Evolutionary conservation across 2,113 vertebrate species (phyloP).

Genomic region (Melanocharis versteri): DNA sequence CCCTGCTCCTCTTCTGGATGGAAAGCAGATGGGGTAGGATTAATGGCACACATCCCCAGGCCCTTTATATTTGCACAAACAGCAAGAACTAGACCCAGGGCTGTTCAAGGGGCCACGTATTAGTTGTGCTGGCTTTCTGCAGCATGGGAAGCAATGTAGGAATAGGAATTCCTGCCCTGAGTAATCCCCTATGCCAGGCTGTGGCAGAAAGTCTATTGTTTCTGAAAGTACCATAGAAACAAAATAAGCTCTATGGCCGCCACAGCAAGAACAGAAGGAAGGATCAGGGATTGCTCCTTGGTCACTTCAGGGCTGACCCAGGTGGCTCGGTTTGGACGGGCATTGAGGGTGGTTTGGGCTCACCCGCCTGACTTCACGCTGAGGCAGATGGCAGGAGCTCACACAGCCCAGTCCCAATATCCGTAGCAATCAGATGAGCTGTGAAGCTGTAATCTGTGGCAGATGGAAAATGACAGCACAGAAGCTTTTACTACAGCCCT

Average conservation of each 20-base stretch:
- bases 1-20: neutral
- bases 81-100: neutral
- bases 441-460: constrained; percentile 9
- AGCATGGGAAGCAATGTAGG: neutral
- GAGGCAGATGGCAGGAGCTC: constrained; percentile 41
- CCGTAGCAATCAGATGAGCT: constrained; percentile 8
- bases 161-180: neutral
- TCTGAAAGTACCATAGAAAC: neutral
- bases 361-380: neutral
- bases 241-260: neutral
- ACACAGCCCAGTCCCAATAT: neutral
- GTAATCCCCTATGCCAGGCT: neutral
- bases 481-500: neutral
- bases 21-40: neutral
- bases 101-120: fast-evolving
- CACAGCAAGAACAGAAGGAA: neutral
- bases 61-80: neutral
- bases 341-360: neutral
- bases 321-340: neutral
- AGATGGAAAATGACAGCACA: constrained; percentile 52
- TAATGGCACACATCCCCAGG: neutral
- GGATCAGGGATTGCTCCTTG: neutral
- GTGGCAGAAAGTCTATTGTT: neutral
- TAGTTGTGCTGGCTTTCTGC: neutral
- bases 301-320: neutral